phyloP scores from a whole-genome alignment of 2,888 invertebrate species.

The Stegophylla sp. region DNA sequence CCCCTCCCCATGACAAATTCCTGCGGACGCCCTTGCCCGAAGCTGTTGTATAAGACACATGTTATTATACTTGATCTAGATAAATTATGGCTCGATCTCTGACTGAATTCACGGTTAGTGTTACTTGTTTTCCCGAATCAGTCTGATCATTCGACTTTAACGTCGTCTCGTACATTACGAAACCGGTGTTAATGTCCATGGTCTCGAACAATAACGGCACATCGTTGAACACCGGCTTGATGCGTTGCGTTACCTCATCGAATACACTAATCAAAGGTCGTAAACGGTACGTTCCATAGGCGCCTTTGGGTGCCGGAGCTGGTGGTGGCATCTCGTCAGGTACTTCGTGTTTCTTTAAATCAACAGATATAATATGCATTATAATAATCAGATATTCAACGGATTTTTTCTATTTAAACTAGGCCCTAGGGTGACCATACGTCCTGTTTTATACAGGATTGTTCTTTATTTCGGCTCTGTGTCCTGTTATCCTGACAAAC shows the following conservation, averaged over 20 bases:
- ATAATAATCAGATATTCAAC: too few species aligned
- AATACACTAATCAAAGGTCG: conserved; percentile 65
- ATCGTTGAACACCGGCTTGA: conserved; percentile 26
- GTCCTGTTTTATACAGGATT: too few species aligned
- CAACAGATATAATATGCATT: background rate
- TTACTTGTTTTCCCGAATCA: conserved; percentile 64
- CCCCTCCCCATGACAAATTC: too few species aligned
- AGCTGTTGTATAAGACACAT: too few species aligned
- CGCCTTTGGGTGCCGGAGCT: conserved; percentile 70
- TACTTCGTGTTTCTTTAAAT: conserved; percentile 55
- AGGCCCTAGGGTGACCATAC: too few species aligned
- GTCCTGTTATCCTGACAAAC: too few species aligned
- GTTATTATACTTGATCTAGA: conserved; percentile 64
- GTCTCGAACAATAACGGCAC: conserved; percentile 72
- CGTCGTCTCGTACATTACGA: conserved; percentile 72
- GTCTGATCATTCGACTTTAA: conserved; percentile 64
- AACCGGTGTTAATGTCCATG: conserved; percentile 70
- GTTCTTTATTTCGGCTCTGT: too few species aligned
- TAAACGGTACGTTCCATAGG: conserved; percentile 72
- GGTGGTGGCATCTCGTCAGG: conserved; percentile 72
- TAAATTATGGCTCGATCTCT: conserved; percentile 76
- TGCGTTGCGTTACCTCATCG: conserved; percentile 60
- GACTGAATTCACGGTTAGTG: conserved; percentile 69
- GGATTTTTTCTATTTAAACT: too few species aligned
- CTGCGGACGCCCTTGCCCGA: too few species aligned